Evolutionary conservation across 2,888 invertebrate species (phyloP), one percentile per base, ranked within the genome.

Genomic region (Meliscaeva auricollis): DNA sequence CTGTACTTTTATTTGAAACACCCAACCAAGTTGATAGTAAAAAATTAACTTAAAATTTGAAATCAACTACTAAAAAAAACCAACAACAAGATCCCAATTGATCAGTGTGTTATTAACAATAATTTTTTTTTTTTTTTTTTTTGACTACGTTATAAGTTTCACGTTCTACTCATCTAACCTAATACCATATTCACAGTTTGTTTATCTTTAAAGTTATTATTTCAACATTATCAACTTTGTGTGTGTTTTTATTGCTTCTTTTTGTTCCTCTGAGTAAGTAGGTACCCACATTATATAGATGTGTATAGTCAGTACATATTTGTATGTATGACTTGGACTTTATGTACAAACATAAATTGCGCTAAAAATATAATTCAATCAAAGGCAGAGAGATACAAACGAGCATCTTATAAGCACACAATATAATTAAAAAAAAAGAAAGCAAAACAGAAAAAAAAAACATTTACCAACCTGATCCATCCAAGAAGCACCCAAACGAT

Each of bases 301-400:
- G n/a, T n/a, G n/a, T n/a, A n/a, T n/a, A n/a, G n/a, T n/a, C n/a
- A n/a, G n/a, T 69, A 48, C 26, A 15, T 13, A 66, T 30, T 35
- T 50, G 32, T 38, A 2, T 9, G 9, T 38, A 11, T 38, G 26
- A 22, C 30, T 15, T 58, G 20, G 20, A 6, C 17, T 20, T 35
- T 58, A 62, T 41, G 52, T 54, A 56, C 44, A 44, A 56, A 78
- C 44, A 46, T 46, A 54, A 26, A 74, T 74, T 83, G 52, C 80
- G 80, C 84, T 84, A 84, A 84, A 84, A 84, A 84, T 84, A 84
- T 84, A 84, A 75, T 84, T 84, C 80, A 80, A 79, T 80, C 74
- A 80, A 75, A 84, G 70, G 68, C 79, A 62, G 20, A 62, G 32
- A 56, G 22, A 64, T 56, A 83, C 69, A 80, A 75, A 50, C 79